These are phyloP conservation scores for Nowickia ferox DNA, from an alignment of 2,888 invertebrate species.

Conservation along the genomic window DNA sequence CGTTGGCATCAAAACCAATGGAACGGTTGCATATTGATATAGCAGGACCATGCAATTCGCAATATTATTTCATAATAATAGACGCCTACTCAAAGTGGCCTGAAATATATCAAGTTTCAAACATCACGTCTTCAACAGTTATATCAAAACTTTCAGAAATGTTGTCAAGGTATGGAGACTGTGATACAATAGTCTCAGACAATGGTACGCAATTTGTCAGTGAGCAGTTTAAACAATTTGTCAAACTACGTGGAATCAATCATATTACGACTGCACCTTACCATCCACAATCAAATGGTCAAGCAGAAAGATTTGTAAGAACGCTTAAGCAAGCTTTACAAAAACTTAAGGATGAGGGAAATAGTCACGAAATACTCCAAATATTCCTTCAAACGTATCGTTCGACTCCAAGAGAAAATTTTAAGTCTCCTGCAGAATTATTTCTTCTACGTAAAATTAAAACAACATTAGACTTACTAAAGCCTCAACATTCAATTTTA, in stretches of 20 bases:
- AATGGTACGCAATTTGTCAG: conserved; percentile 21
- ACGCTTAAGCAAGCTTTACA: no score
- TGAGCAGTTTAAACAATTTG: no score
- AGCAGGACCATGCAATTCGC: conserved; percentile 19
- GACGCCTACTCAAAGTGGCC: conserved; percentile 23
- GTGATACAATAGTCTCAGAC: conserved; percentile 22
- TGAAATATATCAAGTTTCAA: conserved; percentile 35
- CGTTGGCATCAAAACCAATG: conserved; percentile 37
- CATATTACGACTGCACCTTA: neutral
- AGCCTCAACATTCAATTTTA: no score
- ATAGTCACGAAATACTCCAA: neutral
- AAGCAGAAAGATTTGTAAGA: no score
- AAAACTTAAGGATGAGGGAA: conserved; percentile 9
- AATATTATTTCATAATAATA: conserved; percentile 34
- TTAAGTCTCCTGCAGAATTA: conserved; percentile 19
- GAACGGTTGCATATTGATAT: conserved; percentile 24
- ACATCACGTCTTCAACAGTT: conserved; percentile 18
- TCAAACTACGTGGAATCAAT: neutral
- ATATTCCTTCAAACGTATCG: conserved; percentile 5
- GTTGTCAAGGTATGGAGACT: conserved; percentile 27
- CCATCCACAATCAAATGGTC: no score
- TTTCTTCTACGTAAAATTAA: no score
- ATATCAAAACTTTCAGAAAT: conserved; percentile 12
- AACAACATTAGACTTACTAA: no score
- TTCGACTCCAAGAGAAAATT: conserved; percentile 17